Evolutionary conservation across 2,113 vertebrate genomes (phyloP).

Genomic region (Cyanocitta stelleri): DNA sequence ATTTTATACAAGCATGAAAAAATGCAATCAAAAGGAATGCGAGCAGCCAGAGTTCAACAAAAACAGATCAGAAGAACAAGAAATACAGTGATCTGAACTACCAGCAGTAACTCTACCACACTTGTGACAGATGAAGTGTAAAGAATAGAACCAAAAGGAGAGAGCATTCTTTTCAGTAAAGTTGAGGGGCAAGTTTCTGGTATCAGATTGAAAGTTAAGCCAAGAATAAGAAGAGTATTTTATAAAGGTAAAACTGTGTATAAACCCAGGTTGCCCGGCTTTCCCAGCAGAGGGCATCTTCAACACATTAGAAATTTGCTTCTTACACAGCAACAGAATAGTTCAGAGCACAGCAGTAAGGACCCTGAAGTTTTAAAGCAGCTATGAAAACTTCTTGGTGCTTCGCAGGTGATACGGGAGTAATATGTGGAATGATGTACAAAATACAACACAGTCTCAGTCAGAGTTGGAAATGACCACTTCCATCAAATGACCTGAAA

Average conservation of each 20-base stretch:
- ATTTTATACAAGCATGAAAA: not conserved
- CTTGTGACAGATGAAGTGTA: not conserved
- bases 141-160: not conserved
- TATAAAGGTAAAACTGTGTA: not conserved
- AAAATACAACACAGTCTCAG: not conserved
- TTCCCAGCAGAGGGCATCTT: constrained; percentile 79
- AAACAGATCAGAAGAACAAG: not conserved
- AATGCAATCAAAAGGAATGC: not conserved
- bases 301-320: constrained; percentile 27
- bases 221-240: not conserved
- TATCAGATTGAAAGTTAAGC: not conserved
- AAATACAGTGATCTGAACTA: not conserved
- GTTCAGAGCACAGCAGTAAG: not conserved
- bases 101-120: not conserved
- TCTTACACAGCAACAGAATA: not conserved
- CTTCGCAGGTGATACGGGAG: not conserved
- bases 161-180: not conserved
- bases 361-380: not conserved
- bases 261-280: constrained; percentile 34
- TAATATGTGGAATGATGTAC: not conserved
- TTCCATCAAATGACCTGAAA: not conserved
- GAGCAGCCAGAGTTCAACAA: not conserved
- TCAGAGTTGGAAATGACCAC: not conserved
- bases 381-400: not conserved
- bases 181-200: not conserved